These are phyloP conservation scores for Nomada lathburiana DNA, from an alignment of 2,888 invertebrate genomes.

Conservation along the genomic window DNA sequence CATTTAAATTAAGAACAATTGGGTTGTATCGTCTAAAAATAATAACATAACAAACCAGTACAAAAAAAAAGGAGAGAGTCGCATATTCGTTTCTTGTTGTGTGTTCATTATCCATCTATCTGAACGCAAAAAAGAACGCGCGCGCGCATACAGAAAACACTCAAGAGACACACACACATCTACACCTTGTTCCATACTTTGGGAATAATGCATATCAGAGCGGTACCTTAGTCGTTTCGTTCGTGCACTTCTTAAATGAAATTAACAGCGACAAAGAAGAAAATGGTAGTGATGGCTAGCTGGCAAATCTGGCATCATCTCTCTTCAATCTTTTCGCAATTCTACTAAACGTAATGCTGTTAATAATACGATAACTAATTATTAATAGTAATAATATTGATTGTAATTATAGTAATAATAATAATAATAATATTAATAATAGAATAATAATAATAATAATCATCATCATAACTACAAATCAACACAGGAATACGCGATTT, in stretches of 20 bases:
- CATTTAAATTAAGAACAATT: constrained; percentile 85
- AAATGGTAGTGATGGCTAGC: constrained; percentile 68
- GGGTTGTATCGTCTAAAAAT: constrained; percentile 82
- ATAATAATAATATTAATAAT: constrained; percentile 59
- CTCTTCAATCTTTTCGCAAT: constrained; percentile 33
- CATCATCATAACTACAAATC: constrained; percentile 58
- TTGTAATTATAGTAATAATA: constrained; percentile 52
- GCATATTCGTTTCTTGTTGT: constrained; percentile 59
- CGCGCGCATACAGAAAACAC: constrained; percentile 53
- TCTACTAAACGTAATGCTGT: constrained; percentile 64
- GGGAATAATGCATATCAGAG: constrained; percentile 62
- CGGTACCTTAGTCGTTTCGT: constrained; percentile 40
- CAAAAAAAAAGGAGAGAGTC: constrained; percentile 78
- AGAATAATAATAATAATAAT: constrained; percentile 58
- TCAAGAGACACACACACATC: constrained; percentile 44
- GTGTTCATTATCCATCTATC: constrained; percentile 33
- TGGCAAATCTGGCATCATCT: constrained; percentile 63
- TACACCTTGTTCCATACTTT: constrained; percentile 62
- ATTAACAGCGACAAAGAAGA: constrained; percentile 10
- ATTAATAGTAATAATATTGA: constrained; percentile 55
- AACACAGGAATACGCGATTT: constrained; percentile 66
- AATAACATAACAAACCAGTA: constrained; percentile 85
- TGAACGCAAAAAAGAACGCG: constrained; percentile 48
- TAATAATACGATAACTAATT: constrained; percentile 59
- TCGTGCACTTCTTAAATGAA: constrained; percentile 32